Conservation (phyloP, 2,113 vertebrate genomes). For the Corythornis madagascariensis region DNA sequence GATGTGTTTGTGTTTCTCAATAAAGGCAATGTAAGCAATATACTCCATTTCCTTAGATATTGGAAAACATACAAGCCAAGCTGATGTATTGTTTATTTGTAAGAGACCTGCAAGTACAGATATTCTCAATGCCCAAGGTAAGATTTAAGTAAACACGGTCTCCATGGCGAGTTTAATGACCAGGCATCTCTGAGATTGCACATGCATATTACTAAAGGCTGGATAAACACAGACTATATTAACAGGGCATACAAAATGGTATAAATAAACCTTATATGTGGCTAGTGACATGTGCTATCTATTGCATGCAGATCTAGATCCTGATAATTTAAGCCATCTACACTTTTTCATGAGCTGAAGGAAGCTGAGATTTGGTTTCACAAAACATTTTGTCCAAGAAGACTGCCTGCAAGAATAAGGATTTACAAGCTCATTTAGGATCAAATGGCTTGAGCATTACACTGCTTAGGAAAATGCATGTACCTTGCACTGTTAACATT, state of each 20-base stretch:
- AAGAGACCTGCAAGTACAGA: neutral
- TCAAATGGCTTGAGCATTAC: neutral
- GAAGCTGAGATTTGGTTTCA: neutral
- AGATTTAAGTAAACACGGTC: constrained; percentile 22
- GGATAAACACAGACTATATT: constrained; percentile 6
- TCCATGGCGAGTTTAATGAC: constrained; percentile 48
- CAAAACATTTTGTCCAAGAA: neutral
- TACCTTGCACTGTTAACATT: neutral
- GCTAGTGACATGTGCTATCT: neutral
- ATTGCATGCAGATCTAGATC: neutral
- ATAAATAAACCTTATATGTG: neutral
- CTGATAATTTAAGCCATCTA: neutral
- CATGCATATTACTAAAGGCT: neutral
- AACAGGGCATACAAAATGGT: neutral
- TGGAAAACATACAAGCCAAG: neutral
- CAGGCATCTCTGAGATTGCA: neutral
- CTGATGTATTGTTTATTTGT: constrained; percentile 5
- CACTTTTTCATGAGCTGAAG: neutral
- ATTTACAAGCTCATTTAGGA: neutral
- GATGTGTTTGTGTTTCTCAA: neutral
- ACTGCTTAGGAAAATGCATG: neutral
- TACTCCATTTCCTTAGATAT: neutral
- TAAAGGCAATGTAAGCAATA: neutral
- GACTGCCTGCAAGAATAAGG: neutral
- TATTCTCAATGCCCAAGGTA: neutral